Percentiles rank a stretch among this genome's conserved stretches.
Evolutionary conservation across 1,140 invertebrate species (phyloP).

Genomic region (Bombus picipes): DNA sequence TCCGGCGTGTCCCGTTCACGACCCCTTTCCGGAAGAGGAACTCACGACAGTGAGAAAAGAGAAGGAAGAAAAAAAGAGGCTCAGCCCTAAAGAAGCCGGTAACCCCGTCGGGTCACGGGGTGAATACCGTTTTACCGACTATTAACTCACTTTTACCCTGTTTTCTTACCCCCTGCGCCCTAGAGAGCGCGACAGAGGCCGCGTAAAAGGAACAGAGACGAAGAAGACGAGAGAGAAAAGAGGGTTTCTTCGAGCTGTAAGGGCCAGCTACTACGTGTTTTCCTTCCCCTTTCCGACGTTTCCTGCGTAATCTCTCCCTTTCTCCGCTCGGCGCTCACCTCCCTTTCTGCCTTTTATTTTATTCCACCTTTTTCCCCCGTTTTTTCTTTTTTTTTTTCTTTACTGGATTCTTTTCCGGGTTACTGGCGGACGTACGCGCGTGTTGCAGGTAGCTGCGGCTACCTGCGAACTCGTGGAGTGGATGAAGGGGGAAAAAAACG

Average conservation of each 20-base stretch:
- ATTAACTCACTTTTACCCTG: slow-evolving; percentile 83
- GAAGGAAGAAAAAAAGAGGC: slow-evolving; percentile 45
- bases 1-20: slow-evolving; percentile 14
- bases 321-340: not conserved
- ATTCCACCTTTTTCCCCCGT: slow-evolving; percentile 13
- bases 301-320: slow-evolving; percentile 69
- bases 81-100: slow-evolving; percentile 25
- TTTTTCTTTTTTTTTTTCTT: slow-evolving; percentile 12
- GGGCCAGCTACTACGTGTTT: slow-evolving; percentile 63
- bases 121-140: slow-evolving; percentile 83
- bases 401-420: slow-evolving; percentile 39
- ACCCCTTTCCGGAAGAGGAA: slow-evolving; percentile 54
- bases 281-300: slow-evolving; percentile 62
- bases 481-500: slow-evolving; percentile 36
- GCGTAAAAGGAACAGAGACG: not conserved
- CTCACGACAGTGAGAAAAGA: slow-evolving; percentile 45
- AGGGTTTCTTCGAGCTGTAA: not conserved
- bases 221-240: slow-evolving; percentile 20
- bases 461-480: slow-evolving; percentile 57
- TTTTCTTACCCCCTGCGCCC: slow-evolving; percentile 64
- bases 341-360: slow-evolving; percentile 22
- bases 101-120: slow-evolving; percentile 71
- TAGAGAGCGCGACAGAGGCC: not conserved
- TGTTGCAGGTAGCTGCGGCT: slow-evolving; percentile 63
- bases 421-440: slow-evolving; percentile 48